These are phyloP conservation scores for Acleris laterana DNA, from an alignment of 2,888 invertebrate species.

Conservation along the genomic window DNA sequence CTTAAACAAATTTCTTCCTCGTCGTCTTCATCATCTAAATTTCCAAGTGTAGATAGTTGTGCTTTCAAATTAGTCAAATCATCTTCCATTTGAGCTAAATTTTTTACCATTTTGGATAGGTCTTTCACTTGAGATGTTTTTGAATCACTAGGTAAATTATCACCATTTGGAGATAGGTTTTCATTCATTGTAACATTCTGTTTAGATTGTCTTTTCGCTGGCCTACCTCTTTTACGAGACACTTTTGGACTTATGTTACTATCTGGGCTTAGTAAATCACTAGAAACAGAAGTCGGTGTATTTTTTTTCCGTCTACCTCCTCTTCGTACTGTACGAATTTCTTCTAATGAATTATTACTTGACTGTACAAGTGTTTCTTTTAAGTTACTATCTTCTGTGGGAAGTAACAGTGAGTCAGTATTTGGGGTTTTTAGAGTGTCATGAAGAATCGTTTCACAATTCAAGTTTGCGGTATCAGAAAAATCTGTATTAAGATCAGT, in stretches of 20 bases:
- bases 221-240: slow-evolving; percentile 43
- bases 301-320: slow-evolving; percentile 34
- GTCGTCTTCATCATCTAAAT: slow-evolving; percentile 44
- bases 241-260: slow-evolving; percentile 24
- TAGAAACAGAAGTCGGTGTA: not conserved
- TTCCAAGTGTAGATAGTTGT: slow-evolving; percentile 27
- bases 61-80: slow-evolving; percentile 12
- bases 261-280: slow-evolving; percentile 31
- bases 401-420: not conserved
- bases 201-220: slow-evolving; percentile 10
- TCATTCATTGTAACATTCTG: not conserved
- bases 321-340: slow-evolving; percentile 18
- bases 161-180: slow-evolving; percentile 3
- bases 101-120: slow-evolving; percentile 16
- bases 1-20: slow-evolving; percentile 61
- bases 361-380: not conserved
- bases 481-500: not conserved
- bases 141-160: slow-evolving; percentile 3
- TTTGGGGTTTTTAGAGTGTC: not conserved
- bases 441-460: not conserved
- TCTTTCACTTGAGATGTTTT: slow-evolving; percentile 7
- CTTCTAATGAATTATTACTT: slow-evolving; percentile 7
- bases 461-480: not conserved
- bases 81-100: slow-evolving; percentile 23
- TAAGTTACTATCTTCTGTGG: not conserved